Percentiles rank a stretch among this genome's conserved stretches.
phyloP scores from a whole-genome alignment of 2,888 invertebrate genomes.

The Oxystoma pomonae region DNA sequence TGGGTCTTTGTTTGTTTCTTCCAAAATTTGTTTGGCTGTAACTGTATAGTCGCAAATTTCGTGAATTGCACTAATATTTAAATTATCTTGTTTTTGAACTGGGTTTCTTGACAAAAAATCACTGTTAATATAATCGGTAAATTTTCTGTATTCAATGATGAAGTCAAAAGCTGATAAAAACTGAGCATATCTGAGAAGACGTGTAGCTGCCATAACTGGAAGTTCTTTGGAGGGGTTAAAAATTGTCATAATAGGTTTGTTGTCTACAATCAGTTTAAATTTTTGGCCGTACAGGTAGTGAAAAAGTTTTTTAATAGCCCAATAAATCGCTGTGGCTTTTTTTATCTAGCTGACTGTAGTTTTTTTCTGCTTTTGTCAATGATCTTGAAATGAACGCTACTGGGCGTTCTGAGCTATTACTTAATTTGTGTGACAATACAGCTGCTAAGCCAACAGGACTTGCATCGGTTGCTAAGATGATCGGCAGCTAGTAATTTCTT shows the following conservation, averaged over 20 bases:
- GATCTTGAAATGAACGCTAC: conserved; percentile 38
- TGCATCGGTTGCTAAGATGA: conserved; percentile 36
- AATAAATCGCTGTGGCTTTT: conserved; percentile 25
- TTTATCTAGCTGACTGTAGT: conserved; percentile 20
- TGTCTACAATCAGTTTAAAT: background rate
- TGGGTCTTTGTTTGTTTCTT: background rate
- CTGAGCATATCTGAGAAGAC: background rate
- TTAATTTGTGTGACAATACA: conserved; percentile 27
- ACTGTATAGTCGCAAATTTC: too few species aligned
- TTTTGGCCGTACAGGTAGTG: background rate
- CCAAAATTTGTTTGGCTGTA: too few species aligned
- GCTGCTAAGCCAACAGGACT: conserved; percentile 29
- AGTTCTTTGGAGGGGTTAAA: background rate
- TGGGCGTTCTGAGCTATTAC: conserved; percentile 35
- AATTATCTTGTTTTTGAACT: background rate
- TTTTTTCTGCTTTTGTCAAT: conserved; percentile 34
- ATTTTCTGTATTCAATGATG: background rate
- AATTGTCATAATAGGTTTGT: background rate
- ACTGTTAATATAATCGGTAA: background rate
- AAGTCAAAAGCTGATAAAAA: background rate
- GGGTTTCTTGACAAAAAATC: background rate
- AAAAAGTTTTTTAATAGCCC: conserved; percentile 8
- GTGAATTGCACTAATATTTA: background rate
- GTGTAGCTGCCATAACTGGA: background rate
- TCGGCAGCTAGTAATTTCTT: conserved; percentile 15